Base-by-base conservation (phyloP, 2,113 vertebrate genomes). In the Thalassoma bifasciatum region DNA sequence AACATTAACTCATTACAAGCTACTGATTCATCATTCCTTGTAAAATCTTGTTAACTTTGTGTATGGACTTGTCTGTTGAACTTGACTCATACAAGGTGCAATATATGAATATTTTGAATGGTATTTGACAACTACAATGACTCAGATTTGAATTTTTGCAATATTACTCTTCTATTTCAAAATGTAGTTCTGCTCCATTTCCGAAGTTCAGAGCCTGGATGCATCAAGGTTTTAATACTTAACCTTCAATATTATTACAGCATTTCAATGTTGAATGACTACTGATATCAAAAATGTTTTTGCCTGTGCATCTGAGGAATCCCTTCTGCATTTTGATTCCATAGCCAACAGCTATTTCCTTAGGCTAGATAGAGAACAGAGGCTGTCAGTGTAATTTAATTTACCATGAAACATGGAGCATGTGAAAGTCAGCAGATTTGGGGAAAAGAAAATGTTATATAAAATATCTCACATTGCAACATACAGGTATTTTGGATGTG, bases 381-480 rank as follows among this genome's bases (percentile, higher is more conserved):
- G 10, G 22, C 38, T 62, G 19, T 30, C 53, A 60, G 46, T 21
- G n/a, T 53, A 38, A 63, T 38, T 56, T 6, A 19, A 68, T 68
- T n/a, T 10, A 21, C 37, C 65, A 4, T 13, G 24, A 38, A 23
- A 46, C 5, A 26, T 23, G 36, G 36, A 54, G 49, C 10, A 21
- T 9, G n/a, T 11, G 16, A 5, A 36, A 36, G 49, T 11, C 1
- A 30, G n/a, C 19, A 16, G 36, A 10, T 23, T 57, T 6, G 14
- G 30, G 12, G 8, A 51, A n/a, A 62, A 5, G 6, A 16, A 9
- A 0, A 19, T 16, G 22, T 70, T 9, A 12, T 65, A 71, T 17
- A n/a, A 49, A 8, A 1, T 1, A 5, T 11, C 9, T 13, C 12
- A 13, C 3, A 40, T 9, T 11, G 38, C 3, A 40, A 11, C 10